These are phyloP conservation scores for Xiphydria camelus DNA, from an alignment of 2,888 invertebrate genomes.

Conservation along the genomic window DNA sequence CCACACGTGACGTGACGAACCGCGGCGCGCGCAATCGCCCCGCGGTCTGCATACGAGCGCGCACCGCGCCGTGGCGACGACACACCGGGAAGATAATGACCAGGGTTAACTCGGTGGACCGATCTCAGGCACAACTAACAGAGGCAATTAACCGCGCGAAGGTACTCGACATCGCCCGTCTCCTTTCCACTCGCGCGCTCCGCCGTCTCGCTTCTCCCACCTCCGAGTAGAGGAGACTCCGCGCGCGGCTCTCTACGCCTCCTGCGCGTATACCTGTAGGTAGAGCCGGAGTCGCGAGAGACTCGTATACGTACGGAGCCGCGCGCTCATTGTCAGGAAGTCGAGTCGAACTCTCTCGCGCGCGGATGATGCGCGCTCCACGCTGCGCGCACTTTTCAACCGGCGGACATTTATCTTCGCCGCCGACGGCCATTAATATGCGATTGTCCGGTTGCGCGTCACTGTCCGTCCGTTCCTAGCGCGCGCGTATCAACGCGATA, in stretches of 20 bases:
- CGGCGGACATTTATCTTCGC: no score
- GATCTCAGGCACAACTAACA: slow-evolving; percentile 4
- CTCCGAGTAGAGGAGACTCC: no score
- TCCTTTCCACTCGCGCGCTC: no score
- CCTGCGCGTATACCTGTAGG: no score
- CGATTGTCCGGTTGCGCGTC: slow-evolving; percentile 44
- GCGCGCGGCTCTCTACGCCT: no score
- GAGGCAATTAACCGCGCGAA: slow-evolving; percentile 31
- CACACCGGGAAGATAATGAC: neutral
- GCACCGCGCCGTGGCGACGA: neutral
- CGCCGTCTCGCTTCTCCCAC: no score
- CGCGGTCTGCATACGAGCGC: neutral
- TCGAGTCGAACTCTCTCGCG: slow-evolving; percentile 24
- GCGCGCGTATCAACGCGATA: no score
- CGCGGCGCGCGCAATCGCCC: neutral
- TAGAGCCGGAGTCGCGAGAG: no score
- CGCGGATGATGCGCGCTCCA: slow-evolving; percentile 25
- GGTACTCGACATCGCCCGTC: no score
- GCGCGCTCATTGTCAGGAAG: slow-evolving; percentile 24
- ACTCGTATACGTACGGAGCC: no score
- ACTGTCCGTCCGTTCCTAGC: no score
- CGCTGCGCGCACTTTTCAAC: slow-evolving; percentile 24
- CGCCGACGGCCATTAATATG: slow-evolving; percentile 51
- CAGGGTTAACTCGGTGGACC: slow-evolving; percentile 1
- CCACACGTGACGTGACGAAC: neutral